A percentile compares a stretch with the other conserved stretches of the same genome.
Conservation (phyloP, 1,140 invertebrate species). For the Formica selysi region DNA sequence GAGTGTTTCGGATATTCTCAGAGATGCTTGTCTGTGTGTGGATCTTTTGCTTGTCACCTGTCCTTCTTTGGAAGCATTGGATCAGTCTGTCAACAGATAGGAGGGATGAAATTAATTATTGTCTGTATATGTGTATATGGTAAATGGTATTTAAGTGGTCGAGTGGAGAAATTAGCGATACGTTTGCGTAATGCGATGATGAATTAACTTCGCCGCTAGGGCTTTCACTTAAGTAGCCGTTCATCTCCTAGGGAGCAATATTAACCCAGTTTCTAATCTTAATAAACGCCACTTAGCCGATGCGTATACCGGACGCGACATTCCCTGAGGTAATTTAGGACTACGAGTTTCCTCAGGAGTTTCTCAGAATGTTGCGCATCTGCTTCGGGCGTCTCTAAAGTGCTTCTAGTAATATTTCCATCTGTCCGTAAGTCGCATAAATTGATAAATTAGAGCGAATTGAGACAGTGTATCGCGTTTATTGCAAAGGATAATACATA, state of each 20-base stretch:
- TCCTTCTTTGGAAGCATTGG: slow-evolving; percentile 64
- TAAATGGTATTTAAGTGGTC: background rate
- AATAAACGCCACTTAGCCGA: slow-evolving; percentile 48
- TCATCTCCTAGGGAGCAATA: slow-evolving; percentile 52
- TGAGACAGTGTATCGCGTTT: background rate
- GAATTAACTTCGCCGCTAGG: slow-evolving; percentile 41
- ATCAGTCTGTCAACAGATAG: slow-evolving; percentile 61
- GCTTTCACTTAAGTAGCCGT: slow-evolving; percentile 62
- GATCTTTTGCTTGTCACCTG: slow-evolving; percentile 69
- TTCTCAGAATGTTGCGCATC: slow-evolving; percentile 48
- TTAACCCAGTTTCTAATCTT: slow-evolving; percentile 61
- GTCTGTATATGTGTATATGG: background rate
- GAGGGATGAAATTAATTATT: slow-evolving; percentile 18
- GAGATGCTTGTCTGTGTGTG: slow-evolving; percentile 42
- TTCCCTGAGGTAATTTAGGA: slow-evolving; percentile 43
- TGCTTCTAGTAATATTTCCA: background rate
- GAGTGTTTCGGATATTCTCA: slow-evolving; percentile 39
- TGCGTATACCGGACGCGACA: slow-evolving; percentile 34
- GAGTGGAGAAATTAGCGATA: slow-evolving; percentile 27
- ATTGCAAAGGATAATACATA: background rate
- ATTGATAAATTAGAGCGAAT: background rate
- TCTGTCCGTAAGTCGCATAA: background rate
- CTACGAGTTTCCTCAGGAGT: slow-evolving; percentile 33
- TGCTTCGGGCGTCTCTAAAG: background rate
- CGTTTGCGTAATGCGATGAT: slow-evolving; percentile 45